Evolutionary conservation across 2,888 invertebrate species (phyloP).

Genomic region (Cataglyphis livida): DNA sequence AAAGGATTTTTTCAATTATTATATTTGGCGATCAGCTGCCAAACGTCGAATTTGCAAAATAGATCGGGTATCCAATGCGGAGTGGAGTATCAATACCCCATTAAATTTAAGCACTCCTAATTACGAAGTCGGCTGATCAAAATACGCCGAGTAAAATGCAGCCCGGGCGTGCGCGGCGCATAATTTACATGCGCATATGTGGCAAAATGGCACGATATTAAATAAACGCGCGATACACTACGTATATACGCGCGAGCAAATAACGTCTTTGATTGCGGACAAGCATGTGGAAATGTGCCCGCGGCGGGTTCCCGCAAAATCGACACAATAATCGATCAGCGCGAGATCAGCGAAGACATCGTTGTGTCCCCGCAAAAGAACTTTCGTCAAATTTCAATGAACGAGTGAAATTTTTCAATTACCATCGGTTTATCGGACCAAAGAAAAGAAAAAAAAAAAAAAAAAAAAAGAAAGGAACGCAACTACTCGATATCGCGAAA

Average conservation of each 20-base stretch:
- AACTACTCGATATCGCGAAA: neutral
- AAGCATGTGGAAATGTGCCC: constrained; percentile 46
- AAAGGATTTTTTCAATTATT: constrained; percentile 10
- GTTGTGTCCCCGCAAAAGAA: neutral
- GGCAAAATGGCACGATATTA: constrained; percentile 28
- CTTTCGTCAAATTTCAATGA: neutral
- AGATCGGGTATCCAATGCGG: constrained; percentile 12
- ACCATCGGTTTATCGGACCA: no score
- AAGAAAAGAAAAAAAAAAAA: neutral
- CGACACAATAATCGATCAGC: constrained; percentile 39
- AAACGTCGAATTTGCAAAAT: constrained; percentile 39
- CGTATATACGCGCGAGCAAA: constrained; percentile 32
- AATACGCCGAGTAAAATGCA: constrained; percentile 56
- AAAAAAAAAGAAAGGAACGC: neutral
- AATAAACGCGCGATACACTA: constrained; percentile 36
- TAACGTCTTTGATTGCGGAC: constrained; percentile 41
- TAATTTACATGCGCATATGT: constrained; percentile 37
- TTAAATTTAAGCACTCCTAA: constrained; percentile 52
- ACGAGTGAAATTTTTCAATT: neutral
- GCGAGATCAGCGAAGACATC: constrained; percentile 20
- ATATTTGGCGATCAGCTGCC: constrained; percentile 1
- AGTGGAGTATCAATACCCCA: constrained; percentile 22
- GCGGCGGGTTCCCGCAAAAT: constrained; percentile 32
- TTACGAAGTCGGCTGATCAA: constrained; percentile 45
- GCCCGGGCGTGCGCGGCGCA: constrained; percentile 4